Percentiles rank a stretch among this genome's conserved stretches.
Conservation (phyloP, 2,888 invertebrate genomes). For the Rhyacophila evoluta region DNA sequence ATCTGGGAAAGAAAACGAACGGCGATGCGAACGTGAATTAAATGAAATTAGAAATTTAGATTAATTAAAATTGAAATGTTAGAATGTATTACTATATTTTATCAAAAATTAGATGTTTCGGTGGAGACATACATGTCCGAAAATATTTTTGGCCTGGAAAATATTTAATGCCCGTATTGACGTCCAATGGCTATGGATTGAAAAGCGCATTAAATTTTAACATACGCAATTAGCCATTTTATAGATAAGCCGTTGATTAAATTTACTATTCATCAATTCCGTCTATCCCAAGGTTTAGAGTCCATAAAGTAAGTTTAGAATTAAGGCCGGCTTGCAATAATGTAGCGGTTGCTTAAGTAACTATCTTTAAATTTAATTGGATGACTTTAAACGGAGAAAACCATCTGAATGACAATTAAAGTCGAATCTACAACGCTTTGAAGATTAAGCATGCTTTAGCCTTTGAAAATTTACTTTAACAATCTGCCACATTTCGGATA, state of each 20-base stretch:
- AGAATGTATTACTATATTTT: conserved; percentile 11
- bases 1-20: not conserved
- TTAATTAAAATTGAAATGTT: conserved; percentile 1
- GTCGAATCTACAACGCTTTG: not conserved
- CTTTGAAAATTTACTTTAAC: not conserved
- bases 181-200: not conserved
- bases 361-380: not conserved
- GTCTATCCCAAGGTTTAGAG: conserved; percentile 42
- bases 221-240: conserved; percentile 18
- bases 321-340: conserved; percentile 1
- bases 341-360: not conserved
- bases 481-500: not conserved
- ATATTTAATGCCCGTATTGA: not conserved
- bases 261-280: conserved; percentile 41
- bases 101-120: conserved; percentile 27
- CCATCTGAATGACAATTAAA: not conserved
- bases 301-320: conserved; percentile 23
- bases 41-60: not conserved
- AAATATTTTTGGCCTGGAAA: not conserved
- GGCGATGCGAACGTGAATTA: not conserved
- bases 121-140: not conserved
- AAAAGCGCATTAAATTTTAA: not conserved
- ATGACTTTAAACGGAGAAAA: not conserved
- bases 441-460: not conserved
- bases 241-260: not conserved